These are phyloP conservation scores for Microplitis demolitor DNA, from an alignment of 1,140 invertebrate species.

Conservation along the genomic window DNA sequence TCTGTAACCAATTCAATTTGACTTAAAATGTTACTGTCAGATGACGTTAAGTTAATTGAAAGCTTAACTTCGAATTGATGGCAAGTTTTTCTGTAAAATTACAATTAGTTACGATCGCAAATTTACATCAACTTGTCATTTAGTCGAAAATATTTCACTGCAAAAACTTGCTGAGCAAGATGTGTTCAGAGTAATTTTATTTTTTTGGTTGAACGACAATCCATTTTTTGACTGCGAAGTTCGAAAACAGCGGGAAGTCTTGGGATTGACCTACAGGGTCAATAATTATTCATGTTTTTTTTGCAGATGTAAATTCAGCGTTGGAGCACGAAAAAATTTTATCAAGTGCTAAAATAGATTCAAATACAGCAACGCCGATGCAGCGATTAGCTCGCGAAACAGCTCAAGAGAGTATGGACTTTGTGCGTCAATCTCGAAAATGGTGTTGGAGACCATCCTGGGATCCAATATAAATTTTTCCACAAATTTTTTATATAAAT, in stretches of 20 bases:
- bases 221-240: background rate
- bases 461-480: conserved; percentile 25
- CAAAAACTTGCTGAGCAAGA: no score
- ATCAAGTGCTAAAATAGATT: conserved; percentile 38
- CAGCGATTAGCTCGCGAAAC: conserved; percentile 50
- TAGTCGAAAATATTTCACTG: no score
- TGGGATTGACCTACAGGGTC: background rate
- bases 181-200: no score
- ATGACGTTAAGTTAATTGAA: no score
- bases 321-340: conserved; percentile 56
- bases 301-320: conserved; percentile 54
- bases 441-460: conserved; percentile 56
- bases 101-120: no score
- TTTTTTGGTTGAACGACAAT: no score
- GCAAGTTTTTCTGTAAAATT: no score
- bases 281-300: conserved; percentile 8
- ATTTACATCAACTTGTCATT: no score
- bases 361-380: conserved; percentile 44
- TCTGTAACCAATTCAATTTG: no score
- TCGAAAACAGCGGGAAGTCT: background rate
- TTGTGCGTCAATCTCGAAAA: conserved; percentile 52
- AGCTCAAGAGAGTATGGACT: conserved; percentile 57
- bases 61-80: no score
- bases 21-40: background rate
- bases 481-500: background rate